Conservation (phyloP, 2,888 invertebrate genomes). For the Itoplectis maculator region DNA sequence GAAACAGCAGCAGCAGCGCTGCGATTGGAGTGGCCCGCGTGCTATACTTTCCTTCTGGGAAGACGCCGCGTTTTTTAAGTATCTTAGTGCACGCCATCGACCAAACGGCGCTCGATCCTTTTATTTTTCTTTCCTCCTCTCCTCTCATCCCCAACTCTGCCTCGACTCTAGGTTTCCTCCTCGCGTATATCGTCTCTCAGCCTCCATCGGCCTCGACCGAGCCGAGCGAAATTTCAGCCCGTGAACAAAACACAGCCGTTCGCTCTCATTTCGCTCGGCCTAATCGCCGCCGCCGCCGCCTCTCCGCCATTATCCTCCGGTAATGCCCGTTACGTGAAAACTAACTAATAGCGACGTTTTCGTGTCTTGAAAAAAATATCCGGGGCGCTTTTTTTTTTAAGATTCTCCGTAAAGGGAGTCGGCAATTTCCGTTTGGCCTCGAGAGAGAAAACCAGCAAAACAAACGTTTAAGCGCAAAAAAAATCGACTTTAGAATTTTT, state of each 20-base stretch:
- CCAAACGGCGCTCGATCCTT: slow-evolving; percentile 74
- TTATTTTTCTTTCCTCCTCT: slow-evolving; percentile 68
- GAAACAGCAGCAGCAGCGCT: slow-evolving; percentile 54
- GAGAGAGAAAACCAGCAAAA: background rate
- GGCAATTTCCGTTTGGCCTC: slow-evolving; percentile 5
- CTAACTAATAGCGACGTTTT: slow-evolving; percentile 1
- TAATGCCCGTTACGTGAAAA: slow-evolving; percentile 32
- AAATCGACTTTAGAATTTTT: no score
- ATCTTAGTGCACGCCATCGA: slow-evolving; percentile 82
- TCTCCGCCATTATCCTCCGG: slow-evolving; percentile 31
- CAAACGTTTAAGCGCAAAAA: background rate
- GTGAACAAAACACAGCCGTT: slow-evolving; percentile 17
- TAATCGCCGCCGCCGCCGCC: no score
- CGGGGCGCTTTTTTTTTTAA: background rate
- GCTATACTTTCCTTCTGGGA: slow-evolving; percentile 69
- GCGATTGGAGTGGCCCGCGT: slow-evolving; percentile 53
- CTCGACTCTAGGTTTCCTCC: slow-evolving; percentile 8
- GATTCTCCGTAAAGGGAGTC: no score
- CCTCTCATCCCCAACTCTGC: slow-evolving; percentile 14
- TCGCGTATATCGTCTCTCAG: slow-evolving; percentile 3
- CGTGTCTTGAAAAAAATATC: background rate
- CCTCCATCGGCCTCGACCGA: no score
- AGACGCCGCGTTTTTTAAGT: slow-evolving; percentile 74
- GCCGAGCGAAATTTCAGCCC: slow-evolving; percentile 20
- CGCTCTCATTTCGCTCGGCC: slow-evolving; percentile 8